phyloP scores from a whole-genome alignment of 2,797 vertebrate genomes.

The Fringilla coelebs region DNA sequence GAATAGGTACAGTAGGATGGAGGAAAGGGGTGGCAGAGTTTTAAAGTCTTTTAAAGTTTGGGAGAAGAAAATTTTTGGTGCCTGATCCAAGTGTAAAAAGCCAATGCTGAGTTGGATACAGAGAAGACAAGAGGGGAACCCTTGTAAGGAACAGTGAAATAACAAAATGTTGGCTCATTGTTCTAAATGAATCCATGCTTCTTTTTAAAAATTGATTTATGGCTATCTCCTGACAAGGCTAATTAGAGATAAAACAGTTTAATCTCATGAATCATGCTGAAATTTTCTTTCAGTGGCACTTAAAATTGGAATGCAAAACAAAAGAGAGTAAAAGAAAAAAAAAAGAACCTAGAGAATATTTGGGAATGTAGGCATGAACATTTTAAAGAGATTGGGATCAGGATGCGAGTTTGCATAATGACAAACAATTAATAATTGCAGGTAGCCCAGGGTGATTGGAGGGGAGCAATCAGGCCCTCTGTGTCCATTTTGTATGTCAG shows the following conservation, averaged over 20 bases:
- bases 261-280: not conserved
- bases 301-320: not conserved
- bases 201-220: not conserved
- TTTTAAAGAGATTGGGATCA: not conserved
- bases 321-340: accelerated
- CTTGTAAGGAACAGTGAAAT: not conserved
- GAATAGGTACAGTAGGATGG: not conserved
- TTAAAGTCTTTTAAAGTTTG: not conserved
- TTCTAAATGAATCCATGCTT: not conserved
- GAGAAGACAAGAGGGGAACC: not conserved
- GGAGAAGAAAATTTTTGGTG: not conserved
- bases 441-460: not conserved
- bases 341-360: not conserved
- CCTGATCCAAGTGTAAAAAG: not conserved
- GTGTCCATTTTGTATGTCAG: not conserved
- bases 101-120: accelerated
- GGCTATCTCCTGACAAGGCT: not conserved
- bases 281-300: not conserved
- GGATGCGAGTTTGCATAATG: not conserved
- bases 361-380: not conserved
- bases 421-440: not conserved
- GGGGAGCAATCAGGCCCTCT: not conserved
- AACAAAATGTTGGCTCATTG: accelerated
- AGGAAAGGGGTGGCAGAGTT: not conserved
- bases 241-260: not conserved